These are phyloP conservation scores for Rhipidura dahli DNA, from an alignment of 2,113 vertebrate species.

Conservation along the genomic window DNA sequence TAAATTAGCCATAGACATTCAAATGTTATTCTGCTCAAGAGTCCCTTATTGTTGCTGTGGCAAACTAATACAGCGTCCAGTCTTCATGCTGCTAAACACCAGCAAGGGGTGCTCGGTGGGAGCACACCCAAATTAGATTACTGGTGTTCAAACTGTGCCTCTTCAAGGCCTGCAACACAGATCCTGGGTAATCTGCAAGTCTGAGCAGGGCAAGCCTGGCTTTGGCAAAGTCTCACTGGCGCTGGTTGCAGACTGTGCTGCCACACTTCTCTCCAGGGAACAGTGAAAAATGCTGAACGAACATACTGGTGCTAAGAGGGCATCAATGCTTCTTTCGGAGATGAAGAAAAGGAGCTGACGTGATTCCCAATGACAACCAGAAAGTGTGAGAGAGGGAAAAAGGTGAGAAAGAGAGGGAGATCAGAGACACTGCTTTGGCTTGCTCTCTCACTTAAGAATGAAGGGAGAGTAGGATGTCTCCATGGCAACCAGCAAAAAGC, in stretches of 20 bases:
- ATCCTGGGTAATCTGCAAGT: not conserved
- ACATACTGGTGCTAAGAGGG: constrained; percentile 26
- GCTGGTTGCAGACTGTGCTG: not conserved
- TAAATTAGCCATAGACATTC: constrained; percentile 7
- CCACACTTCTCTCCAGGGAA: not conserved
- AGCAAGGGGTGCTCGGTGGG: not conserved
- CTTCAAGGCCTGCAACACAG: not conserved
- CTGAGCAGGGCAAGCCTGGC: not conserved
- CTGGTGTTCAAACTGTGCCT: not conserved
- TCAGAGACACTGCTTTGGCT: not conserved
- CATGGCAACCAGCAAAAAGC: constrained; percentile 49
- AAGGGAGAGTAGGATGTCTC: constrained; percentile 32
- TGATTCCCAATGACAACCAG: constrained; percentile 39
- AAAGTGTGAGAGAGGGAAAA: constrained; percentile 30
- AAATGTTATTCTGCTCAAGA: not conserved
- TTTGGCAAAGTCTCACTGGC: not conserved
- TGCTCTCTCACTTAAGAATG: constrained; percentile 13
- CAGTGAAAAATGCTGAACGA: not conserved
- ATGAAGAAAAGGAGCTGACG: not conserved
- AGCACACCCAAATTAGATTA: not conserved
- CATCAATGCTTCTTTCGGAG: constrained; percentile 3
- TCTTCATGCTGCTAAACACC: not conserved
- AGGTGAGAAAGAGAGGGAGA: constrained; percentile 43
- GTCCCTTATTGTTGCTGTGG: not conserved
- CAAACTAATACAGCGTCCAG: not conserved